Evolutionary conservation across 2,888 invertebrate genomes (phyloP).

Genomic region (Lasioglossum oenotherae): DNA sequence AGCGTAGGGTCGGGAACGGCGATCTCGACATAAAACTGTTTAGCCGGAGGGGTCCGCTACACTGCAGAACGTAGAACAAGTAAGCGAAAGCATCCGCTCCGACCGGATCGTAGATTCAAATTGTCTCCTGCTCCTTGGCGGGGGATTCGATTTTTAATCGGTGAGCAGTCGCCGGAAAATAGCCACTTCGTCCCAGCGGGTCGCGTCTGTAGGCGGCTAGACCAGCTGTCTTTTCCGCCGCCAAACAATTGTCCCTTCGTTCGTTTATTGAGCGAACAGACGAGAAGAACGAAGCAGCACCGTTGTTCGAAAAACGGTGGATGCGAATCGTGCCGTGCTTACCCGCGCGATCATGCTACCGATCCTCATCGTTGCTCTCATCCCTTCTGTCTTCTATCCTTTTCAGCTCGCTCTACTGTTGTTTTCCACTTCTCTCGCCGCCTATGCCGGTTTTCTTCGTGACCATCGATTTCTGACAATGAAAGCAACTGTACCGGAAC

Average conservation of each 20-base stretch:
- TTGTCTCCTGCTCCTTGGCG: conserved; percentile 59
- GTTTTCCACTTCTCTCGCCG: conserved; percentile 2
- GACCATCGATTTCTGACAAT: conserved; percentile 20
- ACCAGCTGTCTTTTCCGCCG: conserved; percentile 78
- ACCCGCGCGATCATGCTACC: conserved; percentile 5
- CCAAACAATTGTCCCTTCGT: conserved; percentile 69
- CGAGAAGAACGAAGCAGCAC: conserved; percentile 34
- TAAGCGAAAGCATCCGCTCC: conserved; percentile 21
- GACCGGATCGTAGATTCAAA: conserved; percentile 62
- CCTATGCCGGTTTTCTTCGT: background rate
- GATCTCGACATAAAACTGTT: background rate
- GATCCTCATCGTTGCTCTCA: background rate
- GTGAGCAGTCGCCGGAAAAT: conserved; percentile 84
- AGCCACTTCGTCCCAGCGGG: conserved; percentile 82
- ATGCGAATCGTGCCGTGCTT: conserved; percentile 38
- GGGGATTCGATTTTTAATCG: conserved; percentile 84
- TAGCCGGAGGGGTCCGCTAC: background rate
- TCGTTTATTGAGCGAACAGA: conserved; percentile 47
- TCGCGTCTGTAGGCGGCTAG: conserved; percentile 80
- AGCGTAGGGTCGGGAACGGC: background rate
- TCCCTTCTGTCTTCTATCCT: background rate
- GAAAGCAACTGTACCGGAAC: conserved; percentile 11
- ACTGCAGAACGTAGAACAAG: background rate
- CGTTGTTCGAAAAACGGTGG: conserved; percentile 38
- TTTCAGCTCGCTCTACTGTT: background rate